Evolutionary conservation across 2,888 invertebrate genomes (phyloP).

Genomic region (Phymatocera aterrima): DNA sequence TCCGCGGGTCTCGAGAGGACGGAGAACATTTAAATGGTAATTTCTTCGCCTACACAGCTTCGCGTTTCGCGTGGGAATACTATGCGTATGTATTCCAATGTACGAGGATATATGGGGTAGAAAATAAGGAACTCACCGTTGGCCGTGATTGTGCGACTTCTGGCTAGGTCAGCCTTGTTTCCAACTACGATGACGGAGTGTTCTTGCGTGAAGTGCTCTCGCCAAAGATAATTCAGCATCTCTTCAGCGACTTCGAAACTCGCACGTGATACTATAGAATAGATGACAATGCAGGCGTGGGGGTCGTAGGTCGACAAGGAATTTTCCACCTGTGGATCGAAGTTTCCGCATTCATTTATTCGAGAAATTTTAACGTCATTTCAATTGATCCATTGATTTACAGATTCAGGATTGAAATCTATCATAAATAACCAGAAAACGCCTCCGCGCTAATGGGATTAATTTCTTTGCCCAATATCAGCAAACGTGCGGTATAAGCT

Average conservation of each 20-base stretch:
- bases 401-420: too few species aligned
- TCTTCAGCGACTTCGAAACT: slow-evolving; percentile 91
- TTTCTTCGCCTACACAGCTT: background rate
- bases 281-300: slow-evolving; percentile 94
- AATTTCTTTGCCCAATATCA: too few species aligned
- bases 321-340: slow-evolving; percentile 84
- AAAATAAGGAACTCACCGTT: slow-evolving; percentile 81
- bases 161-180: slow-evolving; percentile 94
- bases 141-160: slow-evolving; percentile 88
- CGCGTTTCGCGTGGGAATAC: too few species aligned
- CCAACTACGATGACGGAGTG: slow-evolving; percentile 94
- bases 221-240: slow-evolving; percentile 89
- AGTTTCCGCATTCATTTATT: background rate
- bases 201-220: slow-evolving; percentile 88
- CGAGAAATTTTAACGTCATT: too few species aligned
- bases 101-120: background rate
- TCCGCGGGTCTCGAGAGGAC: background rate
- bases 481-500: too few species aligned
- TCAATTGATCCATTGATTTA: too few species aligned
- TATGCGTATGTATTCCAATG: background rate
- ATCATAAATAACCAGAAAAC: too few species aligned
- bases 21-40: background rate
- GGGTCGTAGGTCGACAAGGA: slow-evolving; percentile 93
- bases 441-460: too few species aligned
- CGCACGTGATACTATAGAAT: slow-evolving; percentile 90